Base-by-base conservation (phyloP, 1,140 invertebrate genomes). In the Scaptomyza pallida region DNA sequence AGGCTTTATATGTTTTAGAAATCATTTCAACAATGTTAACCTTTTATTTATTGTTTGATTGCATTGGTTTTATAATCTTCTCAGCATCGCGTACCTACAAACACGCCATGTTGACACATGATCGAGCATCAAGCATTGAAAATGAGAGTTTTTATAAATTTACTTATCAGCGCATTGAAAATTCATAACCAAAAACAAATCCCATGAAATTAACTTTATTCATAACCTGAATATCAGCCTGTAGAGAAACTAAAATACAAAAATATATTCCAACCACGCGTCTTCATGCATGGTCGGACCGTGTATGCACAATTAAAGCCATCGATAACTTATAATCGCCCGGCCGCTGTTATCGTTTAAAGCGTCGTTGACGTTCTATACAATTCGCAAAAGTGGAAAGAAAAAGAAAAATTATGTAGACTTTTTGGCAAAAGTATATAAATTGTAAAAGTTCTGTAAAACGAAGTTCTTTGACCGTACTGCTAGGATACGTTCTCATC, bases 291-390 rank as follows among this genome's bases (percentile, higher is more conserved):
- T 5, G 10, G 43, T 44, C 21, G 59, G 48, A 64, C 6, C 65
- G 67, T 80, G 72, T 51, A 72, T 6, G 37, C 6, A 8, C 5
- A 33, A 13, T 16, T 21, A 41, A 15, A 43, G 10, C 41, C 16
- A 67, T 67, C 78, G 78, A 81, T 81, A 65, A 26, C 3, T 19
- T 8, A 44, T 57, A 57, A 81, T 81, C 73, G 64, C 9, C 56
- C 67, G 43, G 68, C 57, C 77, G 68, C 63, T 75, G 67, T 75
- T 59, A 81, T 81, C 78, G 78, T 85, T 83, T 75, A 75, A 67
- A 85, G 81, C 80, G 80, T 82, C 80, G 80, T 80, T 72, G 69
- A 54, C 78, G 78, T 80, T 80, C 60, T 48, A 68, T 80, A 73
- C 78, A 73, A 81, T 70, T 81, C 55, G 59, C 78, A 86, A 80